Conservation (phyloP, 2,797 vertebrate species). For the Lepus townsendii region DNA sequence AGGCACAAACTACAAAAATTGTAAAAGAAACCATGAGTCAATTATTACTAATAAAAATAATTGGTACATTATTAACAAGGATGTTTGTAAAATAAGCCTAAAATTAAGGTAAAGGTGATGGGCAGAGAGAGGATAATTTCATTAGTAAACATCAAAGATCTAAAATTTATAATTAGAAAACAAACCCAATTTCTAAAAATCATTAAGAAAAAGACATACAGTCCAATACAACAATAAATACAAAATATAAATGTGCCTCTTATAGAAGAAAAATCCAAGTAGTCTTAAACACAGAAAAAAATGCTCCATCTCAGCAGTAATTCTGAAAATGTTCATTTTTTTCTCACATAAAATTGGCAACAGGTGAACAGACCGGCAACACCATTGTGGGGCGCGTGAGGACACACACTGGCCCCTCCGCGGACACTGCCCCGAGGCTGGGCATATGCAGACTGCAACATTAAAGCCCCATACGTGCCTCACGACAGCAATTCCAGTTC, state of each 20-base stretch:
- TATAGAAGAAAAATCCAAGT: constrained; percentile 10
- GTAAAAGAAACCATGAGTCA: not conserved
- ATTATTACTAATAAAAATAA: not conserved
- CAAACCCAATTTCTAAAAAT: constrained; percentile 32
- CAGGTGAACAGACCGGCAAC: not conserved
- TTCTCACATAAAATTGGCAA: not conserved
- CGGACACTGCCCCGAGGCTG: too few relatives aligned
- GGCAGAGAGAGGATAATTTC: not conserved
- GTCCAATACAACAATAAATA: not conserved
- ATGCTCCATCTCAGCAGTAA: not conserved
- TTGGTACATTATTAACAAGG: not conserved
- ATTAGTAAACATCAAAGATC: not conserved
- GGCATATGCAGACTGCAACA: not conserved
- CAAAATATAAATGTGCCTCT: not conserved
- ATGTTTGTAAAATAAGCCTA: not conserved
- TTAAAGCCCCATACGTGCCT: not conserved
- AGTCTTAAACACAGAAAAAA: constrained; percentile 17
- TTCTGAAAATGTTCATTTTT: constrained; percentile 1
- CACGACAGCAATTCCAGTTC: not conserved
- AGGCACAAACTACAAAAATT: not conserved
- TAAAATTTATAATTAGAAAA: not conserved
- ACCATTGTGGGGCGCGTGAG: not conserved
- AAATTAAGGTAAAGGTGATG: constrained; percentile 16
- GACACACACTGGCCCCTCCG: not conserved
- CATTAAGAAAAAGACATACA: not conserved